Percentiles rank a stretch among this genome's conserved stretches.
phyloP scores from a whole-genome alignment of 2,113 vertebrate genomes.

The Megaptera novaeangliae region DNA sequence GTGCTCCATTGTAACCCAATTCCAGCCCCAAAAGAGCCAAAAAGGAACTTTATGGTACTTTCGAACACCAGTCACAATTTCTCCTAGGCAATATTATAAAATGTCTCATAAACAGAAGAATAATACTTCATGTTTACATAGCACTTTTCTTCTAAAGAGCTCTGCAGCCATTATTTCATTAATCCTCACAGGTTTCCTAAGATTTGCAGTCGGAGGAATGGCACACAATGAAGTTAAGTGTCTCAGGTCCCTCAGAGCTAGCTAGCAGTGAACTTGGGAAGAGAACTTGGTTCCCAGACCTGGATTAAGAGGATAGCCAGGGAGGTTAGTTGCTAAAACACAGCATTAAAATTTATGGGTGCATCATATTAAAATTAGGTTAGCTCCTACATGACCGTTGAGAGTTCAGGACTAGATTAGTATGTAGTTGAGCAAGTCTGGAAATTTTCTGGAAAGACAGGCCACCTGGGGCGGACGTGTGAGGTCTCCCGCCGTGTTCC shows the following conservation, averaged over 20 bases:
- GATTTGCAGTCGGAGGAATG: neutral
- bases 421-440: neutral
- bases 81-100: conserved; percentile 26
- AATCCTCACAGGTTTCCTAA: conserved; percentile 8
- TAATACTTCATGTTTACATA: conserved; percentile 24
- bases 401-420: conserved; percentile 10
- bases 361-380: neutral
- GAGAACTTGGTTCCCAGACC: neutral
- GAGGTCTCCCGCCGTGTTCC: neutral
- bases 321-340: neutral
- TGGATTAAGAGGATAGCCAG: neutral
- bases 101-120: conserved; percentile 41
- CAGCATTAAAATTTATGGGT: conserved; percentile 5
- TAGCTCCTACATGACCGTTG: neutral
- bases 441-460: neutral
- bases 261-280: neutral
- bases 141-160: conserved; percentile 14
- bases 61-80: neutral
- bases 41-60: neutral
- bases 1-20: neutral
- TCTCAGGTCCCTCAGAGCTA: neutral
- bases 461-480: neutral
- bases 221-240: neutral
- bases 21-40: neutral
- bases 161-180: conserved; percentile 29